These are phyloP conservation scores for Lophotis ruficrista DNA, from an alignment of 2,113 vertebrate genomes.

Conservation along the genomic window DNA sequence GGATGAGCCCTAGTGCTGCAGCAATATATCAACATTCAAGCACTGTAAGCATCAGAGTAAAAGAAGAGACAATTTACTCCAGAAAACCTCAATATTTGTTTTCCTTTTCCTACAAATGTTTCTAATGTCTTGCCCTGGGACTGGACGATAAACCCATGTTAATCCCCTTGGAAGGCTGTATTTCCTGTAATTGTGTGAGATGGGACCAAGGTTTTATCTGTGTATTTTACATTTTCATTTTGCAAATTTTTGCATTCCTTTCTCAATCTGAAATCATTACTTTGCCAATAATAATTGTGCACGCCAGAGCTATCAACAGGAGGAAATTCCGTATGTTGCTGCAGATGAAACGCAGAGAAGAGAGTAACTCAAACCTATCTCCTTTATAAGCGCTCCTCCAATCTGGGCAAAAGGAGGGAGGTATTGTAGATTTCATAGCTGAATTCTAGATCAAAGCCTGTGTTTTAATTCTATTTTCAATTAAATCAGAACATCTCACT, in stretches of 20 bases:
- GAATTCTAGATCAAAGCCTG: neutral
- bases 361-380: neutral
- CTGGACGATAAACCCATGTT: neutral
- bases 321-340: neutral
- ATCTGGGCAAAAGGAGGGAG: neutral
- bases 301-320: neutral
- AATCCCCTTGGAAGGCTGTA: neutral
- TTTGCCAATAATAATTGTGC: neutral
- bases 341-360: neutral
- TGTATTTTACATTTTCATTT: neutral
- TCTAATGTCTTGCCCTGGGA: neutral
- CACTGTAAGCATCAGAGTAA: conserved; percentile 1
- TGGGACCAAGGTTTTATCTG: neutral
- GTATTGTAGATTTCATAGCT: neutral
- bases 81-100: neutral
- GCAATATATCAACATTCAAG: conserved; percentile 1
- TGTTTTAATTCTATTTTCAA: neutral
- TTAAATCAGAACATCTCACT: neutral
- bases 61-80: neutral
- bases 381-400: neutral
- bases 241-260: neutral
- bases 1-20: neutral
- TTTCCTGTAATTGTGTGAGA: neutral
- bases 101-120: neutral
- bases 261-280: neutral